Evolutionary conservation across 2,888 invertebrate genomes (phyloP).

Genomic region (Aphidius colemani): DNA sequence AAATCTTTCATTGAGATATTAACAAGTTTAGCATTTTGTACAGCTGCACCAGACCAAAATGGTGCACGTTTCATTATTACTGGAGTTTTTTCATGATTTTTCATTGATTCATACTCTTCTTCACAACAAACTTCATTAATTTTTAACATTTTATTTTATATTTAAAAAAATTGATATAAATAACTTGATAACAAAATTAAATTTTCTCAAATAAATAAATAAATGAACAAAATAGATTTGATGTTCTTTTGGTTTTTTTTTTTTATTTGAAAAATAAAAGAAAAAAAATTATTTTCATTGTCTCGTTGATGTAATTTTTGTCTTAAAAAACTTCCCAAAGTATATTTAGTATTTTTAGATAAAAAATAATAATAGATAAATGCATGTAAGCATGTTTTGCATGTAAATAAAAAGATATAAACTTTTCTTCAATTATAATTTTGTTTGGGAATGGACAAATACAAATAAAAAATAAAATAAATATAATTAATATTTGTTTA

Average conservation of each 20-base stretch:
- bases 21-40: constrained; percentile 35
- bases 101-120: constrained; percentile 13
- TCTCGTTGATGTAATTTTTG: constrained; percentile 10
- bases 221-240: background rate
- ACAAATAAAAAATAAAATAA: constrained; percentile 8
- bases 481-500: constrained; percentile 10
- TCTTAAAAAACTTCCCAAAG: background rate
- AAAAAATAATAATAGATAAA: constrained; percentile 4
- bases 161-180: background rate
- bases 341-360: constrained; percentile 4
- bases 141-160: constrained; percentile 11
- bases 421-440: constrained; percentile 10
- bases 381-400: constrained; percentile 48
- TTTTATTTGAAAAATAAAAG: constrained; percentile 5
- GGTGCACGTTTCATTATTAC: constrained; percentile 38
- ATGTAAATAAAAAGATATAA: constrained; percentile 29
- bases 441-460: constrained; percentile 21
- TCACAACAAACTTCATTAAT: constrained; percentile 26
- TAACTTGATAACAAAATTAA: constrained; percentile 8
- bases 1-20: constrained; percentile 39
- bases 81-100: constrained; percentile 27
- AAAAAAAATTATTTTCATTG: constrained; percentile 11
- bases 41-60: constrained; percentile 41
- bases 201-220: background rate
- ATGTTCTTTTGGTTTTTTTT: too few relatives aligned